phyloP scores from a whole-genome alignment of 2,888 invertebrate genomes.

The Lepidochitona cinerea region DNA sequence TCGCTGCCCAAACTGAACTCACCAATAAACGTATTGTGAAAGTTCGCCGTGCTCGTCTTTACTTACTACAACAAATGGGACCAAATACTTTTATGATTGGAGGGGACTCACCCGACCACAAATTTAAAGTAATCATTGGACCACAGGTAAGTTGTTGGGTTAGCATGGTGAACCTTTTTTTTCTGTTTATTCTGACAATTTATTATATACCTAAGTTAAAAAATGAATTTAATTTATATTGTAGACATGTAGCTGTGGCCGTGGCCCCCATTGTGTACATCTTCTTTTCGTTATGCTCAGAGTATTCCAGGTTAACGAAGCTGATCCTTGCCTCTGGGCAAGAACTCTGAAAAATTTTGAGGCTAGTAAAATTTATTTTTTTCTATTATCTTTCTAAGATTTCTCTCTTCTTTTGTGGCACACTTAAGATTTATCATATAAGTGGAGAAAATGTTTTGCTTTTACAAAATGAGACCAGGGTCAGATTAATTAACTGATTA shows the following conservation, averaged over 20 bases:
- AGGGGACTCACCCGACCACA: constrained; percentile 72
- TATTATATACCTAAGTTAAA: too few species aligned
- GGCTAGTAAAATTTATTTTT: constrained; percentile 48
- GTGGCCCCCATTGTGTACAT: constrained; percentile 71
- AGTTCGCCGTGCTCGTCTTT: constrained; percentile 69
- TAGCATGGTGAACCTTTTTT: too few species aligned
- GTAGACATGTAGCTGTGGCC: constrained; percentile 72
- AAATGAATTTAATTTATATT: constrained; percentile 28
- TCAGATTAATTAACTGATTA: too few species aligned
- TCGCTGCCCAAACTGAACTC: constrained; percentile 35
- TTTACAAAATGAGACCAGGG: too few species aligned
- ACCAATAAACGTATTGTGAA: constrained; percentile 63
- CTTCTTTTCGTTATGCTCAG: constrained; percentile 73
- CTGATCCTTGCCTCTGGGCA: constrained; percentile 68
- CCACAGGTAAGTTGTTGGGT: constrained; percentile 65
- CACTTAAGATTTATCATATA: too few species aligned
- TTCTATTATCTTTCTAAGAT: too few species aligned
- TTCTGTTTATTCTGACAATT: too few species aligned
- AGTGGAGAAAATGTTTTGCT: too few species aligned
- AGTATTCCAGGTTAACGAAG: constrained; percentile 71
- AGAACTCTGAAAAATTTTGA: constrained; percentile 72
- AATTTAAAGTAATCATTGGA: constrained; percentile 72
- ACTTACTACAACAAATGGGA: constrained; percentile 72
- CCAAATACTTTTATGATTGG: constrained; percentile 72
- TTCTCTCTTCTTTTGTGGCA: neutral